Conservation (phyloP, 2,113 vertebrate species). For the Australoheros scitulus region DNA sequence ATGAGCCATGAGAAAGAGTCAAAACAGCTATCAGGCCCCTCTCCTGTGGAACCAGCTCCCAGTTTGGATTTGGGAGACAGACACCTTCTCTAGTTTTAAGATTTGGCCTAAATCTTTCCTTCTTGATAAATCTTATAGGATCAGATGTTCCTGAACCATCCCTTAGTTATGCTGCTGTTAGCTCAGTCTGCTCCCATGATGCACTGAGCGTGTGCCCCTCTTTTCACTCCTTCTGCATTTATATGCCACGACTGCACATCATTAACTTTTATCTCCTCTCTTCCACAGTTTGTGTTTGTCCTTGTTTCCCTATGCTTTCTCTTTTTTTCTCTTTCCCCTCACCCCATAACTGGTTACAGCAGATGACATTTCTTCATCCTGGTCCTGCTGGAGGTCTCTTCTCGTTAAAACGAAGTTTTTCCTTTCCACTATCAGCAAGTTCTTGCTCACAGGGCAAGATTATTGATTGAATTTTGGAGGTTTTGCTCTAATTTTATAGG, state of each 20-base stretch:
- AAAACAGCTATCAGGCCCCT: background rate
- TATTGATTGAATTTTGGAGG: background rate
- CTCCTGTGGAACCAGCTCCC: background rate
- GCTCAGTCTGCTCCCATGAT: background rate
- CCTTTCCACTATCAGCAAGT: background rate
- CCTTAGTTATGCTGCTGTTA: background rate
- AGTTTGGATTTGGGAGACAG: background rate
- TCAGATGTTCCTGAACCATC: background rate
- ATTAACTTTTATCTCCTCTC: background rate
- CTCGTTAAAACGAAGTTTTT: background rate
- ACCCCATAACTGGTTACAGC: background rate
- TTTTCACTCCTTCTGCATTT: background rate
- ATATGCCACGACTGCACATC: background rate
- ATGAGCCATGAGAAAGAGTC: background rate
- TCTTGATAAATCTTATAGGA: background rate
- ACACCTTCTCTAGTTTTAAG: background rate
- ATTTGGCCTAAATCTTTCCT: background rate
- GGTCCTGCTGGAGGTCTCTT: no score
- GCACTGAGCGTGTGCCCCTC: background rate
- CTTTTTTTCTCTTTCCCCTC: background rate
- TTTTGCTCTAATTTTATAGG: background rate
- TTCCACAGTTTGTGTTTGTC: background rate
- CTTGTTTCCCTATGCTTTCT: background rate
- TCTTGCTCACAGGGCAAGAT: background rate
- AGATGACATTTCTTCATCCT: background rate